Base-by-base conservation (phyloP, 2,888 invertebrate species). In the Serripes groenlandicus region DNA sequence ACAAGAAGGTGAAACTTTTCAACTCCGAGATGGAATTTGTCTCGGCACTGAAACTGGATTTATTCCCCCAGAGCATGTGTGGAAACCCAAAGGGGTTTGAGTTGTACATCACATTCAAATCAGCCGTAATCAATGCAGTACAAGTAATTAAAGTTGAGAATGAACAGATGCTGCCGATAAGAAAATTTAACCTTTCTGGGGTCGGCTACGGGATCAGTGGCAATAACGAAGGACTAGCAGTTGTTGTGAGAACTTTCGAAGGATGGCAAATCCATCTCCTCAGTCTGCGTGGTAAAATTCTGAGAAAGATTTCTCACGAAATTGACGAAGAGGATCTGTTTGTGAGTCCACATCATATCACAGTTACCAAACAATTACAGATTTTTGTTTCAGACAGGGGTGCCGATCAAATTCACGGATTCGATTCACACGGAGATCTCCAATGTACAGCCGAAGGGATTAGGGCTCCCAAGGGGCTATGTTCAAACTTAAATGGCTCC, bases 311-410 rank as follows among this genome's bases (percentile, higher is more conserved):
- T 21, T 54, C 64, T 15, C 76, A 72, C 28, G 75, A 79, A 70
- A 66, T 72, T 34, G 78, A 78, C 34, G 78, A 66, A 11, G 68
- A 81, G 32, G 71, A 58, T 4, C n/a, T 60, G 21, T 42, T 85
- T 28, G 30, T 49, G 18, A 69, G 71, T 62, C 81, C 85, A 21
- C 68, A 81, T 30, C 62, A 77, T 54, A n/a, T 85, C 0, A 32
- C 52, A n/a, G 62, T 85, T 2, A 81, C 77, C n/a, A 71, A 79
- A 52, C 76, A 81, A 3, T 34, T 81, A 34, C 74, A 70, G 54
- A 26, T 85, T 18, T 35, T 85, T 49, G 62, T 82, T 26, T 78
- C 81, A 21, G 85, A 85, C 62, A 70, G 79, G 60, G 85, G 85
- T 21, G 74, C 58, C 60, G 79, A 85, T 69, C 77, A 74, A 28